Conservation (phyloP, 2,888 invertebrate species). For the Aspidiotus destructor region DNA sequence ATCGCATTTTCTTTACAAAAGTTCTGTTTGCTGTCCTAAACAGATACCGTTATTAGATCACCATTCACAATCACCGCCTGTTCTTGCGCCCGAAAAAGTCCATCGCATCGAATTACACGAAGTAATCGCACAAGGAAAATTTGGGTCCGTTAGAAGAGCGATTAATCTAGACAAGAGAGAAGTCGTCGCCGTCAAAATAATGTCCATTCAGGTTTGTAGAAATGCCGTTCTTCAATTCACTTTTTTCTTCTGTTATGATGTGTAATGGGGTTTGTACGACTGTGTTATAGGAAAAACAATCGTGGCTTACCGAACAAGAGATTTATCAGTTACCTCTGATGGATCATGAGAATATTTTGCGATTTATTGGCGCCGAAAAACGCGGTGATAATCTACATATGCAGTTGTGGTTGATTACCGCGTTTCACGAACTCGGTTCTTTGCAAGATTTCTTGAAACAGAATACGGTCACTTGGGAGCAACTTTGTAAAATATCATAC, state of each 20-base stretch:
- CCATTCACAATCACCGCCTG: conserved; percentile 39
- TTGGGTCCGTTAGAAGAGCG: conserved; percentile 84
- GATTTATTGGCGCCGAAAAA: conserved; percentile 83
- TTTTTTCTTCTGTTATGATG: not conserved
- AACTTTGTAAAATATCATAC: conserved; percentile 75
- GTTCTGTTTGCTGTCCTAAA: no score
- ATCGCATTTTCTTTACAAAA: no score
- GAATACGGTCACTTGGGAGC: conserved; percentile 74
- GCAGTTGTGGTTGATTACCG: conserved; percentile 92
- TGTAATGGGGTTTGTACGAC: not conserved
- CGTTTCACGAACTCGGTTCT: conserved; percentile 88
- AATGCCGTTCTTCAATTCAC: no score
- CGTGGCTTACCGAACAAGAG: conserved; percentile 89
- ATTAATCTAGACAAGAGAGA: conserved; percentile 62
- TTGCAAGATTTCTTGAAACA: conserved; percentile 90
- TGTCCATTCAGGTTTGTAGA: conserved; percentile 59
- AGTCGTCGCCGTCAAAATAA: conserved; percentile 89
- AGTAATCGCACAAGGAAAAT: conserved; percentile 82
- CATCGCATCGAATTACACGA: conserved; percentile 55
- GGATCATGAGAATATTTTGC: conserved; percentile 83
- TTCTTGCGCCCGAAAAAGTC: conserved; percentile 61
- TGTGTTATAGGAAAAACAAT: conserved; percentile 65
- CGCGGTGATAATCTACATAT: conserved; percentile 74
- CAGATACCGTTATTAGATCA: conserved; percentile 34
- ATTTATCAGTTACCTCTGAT: conserved; percentile 84